Conservation (phyloP, 2,113 vertebrate species). For the Brachyhypopomus gauderio region DNA sequence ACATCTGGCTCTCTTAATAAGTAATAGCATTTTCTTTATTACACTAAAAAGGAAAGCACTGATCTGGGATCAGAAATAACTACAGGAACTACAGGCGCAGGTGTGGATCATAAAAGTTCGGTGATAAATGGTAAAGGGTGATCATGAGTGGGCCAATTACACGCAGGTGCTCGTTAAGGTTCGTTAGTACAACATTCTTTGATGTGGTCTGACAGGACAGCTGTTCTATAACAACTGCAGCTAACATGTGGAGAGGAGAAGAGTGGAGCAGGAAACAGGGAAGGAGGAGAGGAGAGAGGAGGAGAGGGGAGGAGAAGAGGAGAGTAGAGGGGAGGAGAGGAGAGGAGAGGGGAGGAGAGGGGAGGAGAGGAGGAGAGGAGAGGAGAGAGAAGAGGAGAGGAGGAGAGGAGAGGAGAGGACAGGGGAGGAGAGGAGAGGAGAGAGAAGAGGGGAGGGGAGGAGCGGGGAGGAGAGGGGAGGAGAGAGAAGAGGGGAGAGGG, state of each 20-base stretch:
- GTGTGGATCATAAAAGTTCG: not conserved
- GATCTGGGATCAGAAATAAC: not conserved
- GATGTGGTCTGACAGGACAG: slow-evolving; percentile 43
- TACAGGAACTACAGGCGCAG: slow-evolving; percentile 25
- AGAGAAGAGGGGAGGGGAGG: not conserved
- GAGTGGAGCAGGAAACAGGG: not conserved
- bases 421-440: too few species aligned
- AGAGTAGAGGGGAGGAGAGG: not conserved
- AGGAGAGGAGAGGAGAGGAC: not conserved
- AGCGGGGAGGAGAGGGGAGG: not conserved
- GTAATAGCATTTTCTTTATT: not conserved
- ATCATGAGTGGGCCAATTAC: slow-evolving; percentile 2
- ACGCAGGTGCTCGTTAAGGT: slow-evolving; percentile 41
- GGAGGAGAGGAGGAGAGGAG: not conserved
- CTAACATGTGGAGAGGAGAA: not conserved
- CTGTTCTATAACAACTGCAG: slow-evolving; percentile 15
- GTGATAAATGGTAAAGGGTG: not conserved
- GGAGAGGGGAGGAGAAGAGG: not conserved
- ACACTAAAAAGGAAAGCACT: not conserved
- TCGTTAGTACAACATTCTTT: slow-evolving; percentile 29
- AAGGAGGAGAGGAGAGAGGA: not conserved
- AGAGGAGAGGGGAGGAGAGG: too few species aligned
- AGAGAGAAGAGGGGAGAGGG: not conserved
- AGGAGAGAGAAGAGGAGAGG: too few species aligned
- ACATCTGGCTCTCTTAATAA: not conserved